Conservation (phyloP, 2,888 invertebrate genomes). For the Diarsia rubi region DNA sequence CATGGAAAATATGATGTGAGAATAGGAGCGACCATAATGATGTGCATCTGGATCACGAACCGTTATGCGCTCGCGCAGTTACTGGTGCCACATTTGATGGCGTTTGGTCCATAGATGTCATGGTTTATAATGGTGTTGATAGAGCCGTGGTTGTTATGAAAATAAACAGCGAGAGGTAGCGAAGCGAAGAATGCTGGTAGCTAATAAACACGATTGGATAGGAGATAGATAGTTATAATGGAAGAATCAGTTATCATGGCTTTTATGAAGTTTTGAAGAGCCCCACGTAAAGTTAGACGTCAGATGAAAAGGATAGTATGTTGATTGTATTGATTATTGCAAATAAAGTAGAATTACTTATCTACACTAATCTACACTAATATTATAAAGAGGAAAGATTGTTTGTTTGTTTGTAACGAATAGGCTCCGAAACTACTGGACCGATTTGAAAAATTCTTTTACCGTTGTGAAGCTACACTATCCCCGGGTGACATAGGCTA, state of each 20-base stretch:
- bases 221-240: neutral
- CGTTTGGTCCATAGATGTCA: constrained; percentile 31
- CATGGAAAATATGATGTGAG: constrained; percentile 67
- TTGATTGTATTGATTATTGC: neutral
- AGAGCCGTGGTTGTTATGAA: neutral
- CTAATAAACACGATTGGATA: neutral
- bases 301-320: neutral
- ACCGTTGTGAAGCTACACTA: too few species aligned
- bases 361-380: too few species aligned
- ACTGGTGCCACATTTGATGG: constrained; percentile 47
- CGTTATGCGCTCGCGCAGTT: constrained; percentile 47
- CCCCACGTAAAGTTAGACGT: neutral
- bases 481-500: too few species aligned
- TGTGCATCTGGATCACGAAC: constrained; percentile 47
- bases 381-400: too few species aligned
- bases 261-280: neutral
- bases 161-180: neutral
- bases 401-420: too few species aligned
- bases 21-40: constrained; percentile 60
- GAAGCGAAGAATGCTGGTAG: neutral
- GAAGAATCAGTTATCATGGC: too few species aligned
- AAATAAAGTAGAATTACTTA: neutral
- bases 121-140: constrained; percentile 7
- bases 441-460: too few species aligned
- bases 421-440: too few species aligned